Evolutionary conservation across 1,140 invertebrate genomes (phyloP).

Genomic region (Conus betulinus): DNA sequence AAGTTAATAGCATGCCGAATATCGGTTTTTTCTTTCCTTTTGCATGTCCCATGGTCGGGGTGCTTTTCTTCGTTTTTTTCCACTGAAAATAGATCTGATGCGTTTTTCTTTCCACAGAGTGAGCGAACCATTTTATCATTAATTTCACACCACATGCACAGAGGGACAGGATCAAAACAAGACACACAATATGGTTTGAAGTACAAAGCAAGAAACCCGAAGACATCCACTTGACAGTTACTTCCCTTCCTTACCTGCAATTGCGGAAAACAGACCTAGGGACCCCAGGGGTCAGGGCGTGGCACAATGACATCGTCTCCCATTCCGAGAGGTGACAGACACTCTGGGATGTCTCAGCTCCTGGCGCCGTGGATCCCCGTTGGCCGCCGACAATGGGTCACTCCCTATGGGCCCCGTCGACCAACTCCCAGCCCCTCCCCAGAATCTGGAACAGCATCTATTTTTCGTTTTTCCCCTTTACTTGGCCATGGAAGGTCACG

Average conservation of each 20-base stretch:
- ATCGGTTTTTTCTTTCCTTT: too few relatives aligned
- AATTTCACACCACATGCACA: too few relatives aligned
- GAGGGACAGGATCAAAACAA: too few relatives aligned
- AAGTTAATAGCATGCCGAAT: too few relatives aligned
- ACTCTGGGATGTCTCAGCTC: conserved; percentile 35
- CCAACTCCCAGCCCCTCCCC: conserved; percentile 16
- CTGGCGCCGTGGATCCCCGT: conserved; percentile 39
- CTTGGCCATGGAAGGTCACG: conserved; percentile 19
- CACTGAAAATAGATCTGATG: too few relatives aligned
- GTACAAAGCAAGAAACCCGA: too few relatives aligned
- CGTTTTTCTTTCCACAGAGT: too few relatives aligned
- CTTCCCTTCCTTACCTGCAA: conserved; percentile 57
- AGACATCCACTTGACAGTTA: too few relatives aligned
- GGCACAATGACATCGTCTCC: conserved; percentile 47
- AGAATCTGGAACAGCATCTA: conserved; percentile 19
- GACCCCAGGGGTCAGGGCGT: conserved; percentile 59
- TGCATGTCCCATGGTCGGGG: too few relatives aligned
- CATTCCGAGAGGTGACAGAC: conserved; percentile 46
- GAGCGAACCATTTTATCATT: too few relatives aligned
- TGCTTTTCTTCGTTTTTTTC: too few relatives aligned
- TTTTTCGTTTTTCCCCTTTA: conserved; percentile 35
- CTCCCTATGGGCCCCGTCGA: conserved; percentile 40
- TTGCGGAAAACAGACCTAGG: conserved; percentile 57
- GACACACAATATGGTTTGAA: too few relatives aligned
- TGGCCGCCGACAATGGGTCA: conserved; percentile 57